Evolutionary conservation across 2,888 invertebrate species (phyloP).

Genomic region (Stenolophus ochropezus): DNA sequence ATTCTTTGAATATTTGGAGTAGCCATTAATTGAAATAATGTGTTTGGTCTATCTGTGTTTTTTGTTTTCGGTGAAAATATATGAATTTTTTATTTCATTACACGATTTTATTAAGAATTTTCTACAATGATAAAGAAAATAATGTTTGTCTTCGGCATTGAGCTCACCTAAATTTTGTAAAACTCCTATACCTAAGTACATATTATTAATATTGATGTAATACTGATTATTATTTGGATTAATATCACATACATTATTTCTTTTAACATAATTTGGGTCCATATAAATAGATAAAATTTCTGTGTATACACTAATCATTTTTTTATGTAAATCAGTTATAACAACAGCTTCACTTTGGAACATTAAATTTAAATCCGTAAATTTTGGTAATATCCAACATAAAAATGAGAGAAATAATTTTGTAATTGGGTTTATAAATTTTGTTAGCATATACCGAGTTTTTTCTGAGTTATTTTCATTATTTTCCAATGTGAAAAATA

Average conservation of each 20-base stretch:
- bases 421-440: neutral
- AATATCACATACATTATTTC: neutral
- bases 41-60: neutral
- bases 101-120: neutral
- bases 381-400: neutral
- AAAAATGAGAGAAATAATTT: conserved; percentile 13
- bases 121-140: neutral
- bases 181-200: neutral
- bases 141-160: neutral
- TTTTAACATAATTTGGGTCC: neutral
- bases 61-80: neutral
- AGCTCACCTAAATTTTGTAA: neutral
- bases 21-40: neutral
- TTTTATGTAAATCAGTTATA: neutral
- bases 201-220: conserved; percentile 14
- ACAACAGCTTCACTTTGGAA: neutral
- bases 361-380: neutral
- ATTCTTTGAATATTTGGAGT: neutral
- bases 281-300: neutral
- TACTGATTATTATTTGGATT: neutral
- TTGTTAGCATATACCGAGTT: neutral
- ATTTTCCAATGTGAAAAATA: neutral
- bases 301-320: neutral
- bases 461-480: neutral
- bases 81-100: neutral